phyloP scores from a whole-genome alignment of 1,140 invertebrate genomes.

The Pogonomyrmex barbatus region DNA sequence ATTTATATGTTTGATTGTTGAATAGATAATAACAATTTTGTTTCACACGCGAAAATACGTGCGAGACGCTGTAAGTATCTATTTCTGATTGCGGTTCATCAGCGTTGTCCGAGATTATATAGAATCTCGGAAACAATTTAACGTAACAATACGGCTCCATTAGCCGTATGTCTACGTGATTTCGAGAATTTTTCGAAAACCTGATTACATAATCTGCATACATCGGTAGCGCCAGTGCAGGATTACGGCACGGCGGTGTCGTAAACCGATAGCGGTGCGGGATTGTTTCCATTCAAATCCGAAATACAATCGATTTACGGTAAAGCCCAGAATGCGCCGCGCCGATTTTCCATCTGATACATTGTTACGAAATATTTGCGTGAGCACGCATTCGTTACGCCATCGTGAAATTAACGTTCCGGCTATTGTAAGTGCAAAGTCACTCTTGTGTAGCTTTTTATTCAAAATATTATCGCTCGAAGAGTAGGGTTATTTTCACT shows the following conservation, averaged over 20 bases:
- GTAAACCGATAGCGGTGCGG: conserved; percentile 40
- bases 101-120: conserved; percentile 53
- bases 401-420: conserved; percentile 10
- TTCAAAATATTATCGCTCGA: not conserved
- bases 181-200: conserved; percentile 63
- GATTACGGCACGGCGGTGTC: conserved; percentile 44
- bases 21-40: not conserved
- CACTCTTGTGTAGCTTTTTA: not conserved
- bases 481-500: not conserved
- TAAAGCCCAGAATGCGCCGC: conserved; percentile 23
- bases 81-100: conserved; percentile 19
- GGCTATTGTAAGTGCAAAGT: not conserved
- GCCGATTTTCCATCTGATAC: conserved; percentile 48
- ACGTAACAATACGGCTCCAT: conserved; percentile 51
- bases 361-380: conserved; percentile 39
- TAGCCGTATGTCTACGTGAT: conserved; percentile 24
- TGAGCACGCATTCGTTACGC: conserved; percentile 11
- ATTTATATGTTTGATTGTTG: not conserved
- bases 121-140: conserved; percentile 52
- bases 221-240: not conserved
- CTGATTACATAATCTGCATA: conserved; percentile 63
- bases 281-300: conserved; percentile 56
- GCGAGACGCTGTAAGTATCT: not conserved
- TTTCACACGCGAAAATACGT: not conserved
- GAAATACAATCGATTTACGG: conserved; percentile 39